Evolutionary conservation across 1,140 invertebrate species (phyloP).

Genomic region (Drosophila lowei): DNA sequence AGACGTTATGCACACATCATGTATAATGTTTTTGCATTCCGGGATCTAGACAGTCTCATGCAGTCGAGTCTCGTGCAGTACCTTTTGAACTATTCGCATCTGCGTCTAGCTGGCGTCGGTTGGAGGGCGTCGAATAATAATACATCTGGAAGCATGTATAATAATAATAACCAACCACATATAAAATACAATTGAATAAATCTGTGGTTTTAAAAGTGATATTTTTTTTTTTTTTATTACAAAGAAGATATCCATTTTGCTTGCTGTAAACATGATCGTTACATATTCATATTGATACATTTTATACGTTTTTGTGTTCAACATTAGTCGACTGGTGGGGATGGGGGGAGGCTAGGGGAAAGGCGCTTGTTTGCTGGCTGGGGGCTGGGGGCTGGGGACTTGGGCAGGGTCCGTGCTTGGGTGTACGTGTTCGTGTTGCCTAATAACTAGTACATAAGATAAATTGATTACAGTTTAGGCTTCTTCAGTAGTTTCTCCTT

Average conservation of each 20-base stretch:
- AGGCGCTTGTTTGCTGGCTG: slow-evolving; percentile 5
- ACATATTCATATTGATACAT: slow-evolving; percentile 33
- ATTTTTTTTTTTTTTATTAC: slow-evolving; percentile 43
- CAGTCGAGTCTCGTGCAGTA: too few relatives aligned
- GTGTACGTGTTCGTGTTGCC: slow-evolving; percentile 45
- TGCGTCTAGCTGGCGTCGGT: too few relatives aligned
- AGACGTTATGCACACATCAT: too few relatives aligned
- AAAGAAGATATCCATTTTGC: slow-evolving; percentile 42
- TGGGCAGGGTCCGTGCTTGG: slow-evolving; percentile 21
- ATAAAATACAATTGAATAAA: not conserved
- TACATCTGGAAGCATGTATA: too few relatives aligned
- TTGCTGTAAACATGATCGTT: slow-evolving; percentile 32
- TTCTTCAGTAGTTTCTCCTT: slow-evolving; percentile 35
- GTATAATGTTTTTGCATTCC: too few relatives aligned
- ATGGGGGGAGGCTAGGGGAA: slow-evolving; percentile 1
- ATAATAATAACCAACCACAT: not conserved
- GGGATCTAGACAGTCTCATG: too few relatives aligned
- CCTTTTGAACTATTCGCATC: too few relatives aligned
- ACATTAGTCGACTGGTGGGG: slow-evolving; percentile 22
- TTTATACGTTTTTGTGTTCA: slow-evolving; percentile 34
- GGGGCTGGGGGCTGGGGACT: slow-evolving; percentile 10
- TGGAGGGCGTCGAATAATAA: too few relatives aligned
- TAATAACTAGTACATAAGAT: slow-evolving; percentile 59
- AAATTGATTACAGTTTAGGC: slow-evolving; percentile 67
- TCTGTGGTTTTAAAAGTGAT: slow-evolving; percentile 21